Evolutionary conservation across 2,113 vertebrate genomes (phyloP), one percentile per base, ranked within the genome.

Genomic region (Diadophis punctatus): DNA sequence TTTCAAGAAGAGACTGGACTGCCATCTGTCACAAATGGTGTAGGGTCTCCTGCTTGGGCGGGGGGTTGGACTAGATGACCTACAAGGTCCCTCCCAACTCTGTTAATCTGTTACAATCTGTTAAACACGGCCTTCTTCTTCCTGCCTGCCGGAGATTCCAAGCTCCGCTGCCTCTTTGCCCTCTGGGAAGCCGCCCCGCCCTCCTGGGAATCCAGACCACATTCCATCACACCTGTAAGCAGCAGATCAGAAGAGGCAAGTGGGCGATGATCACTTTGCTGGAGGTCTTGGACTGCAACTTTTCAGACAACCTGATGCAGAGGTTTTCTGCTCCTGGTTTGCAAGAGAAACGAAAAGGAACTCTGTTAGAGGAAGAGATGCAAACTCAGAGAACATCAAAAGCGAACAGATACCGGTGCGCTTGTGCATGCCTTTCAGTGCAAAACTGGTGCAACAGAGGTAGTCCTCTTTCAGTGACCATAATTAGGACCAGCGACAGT

Each of bases 221-320:
- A 68, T 4, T 68, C 63, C 63, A n/a, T 30, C 97, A 91, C 63
- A 99, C 99, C 99, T 99, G 99, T 63, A 99, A 95, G 94, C 99
- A 99, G 97, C 99, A 99, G 96, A 99, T 99, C 2, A 99, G 98
- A 91, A 99, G 96, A 0, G 99, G 99, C 97, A 99, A 98, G 95
- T 99, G 99, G 4, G 99, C 99, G 23, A 99, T 99, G 96, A 99
- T 98, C 95, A 99, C 97, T 97, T 99, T 99, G 96, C 99, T 99
- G 25, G 99, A 99, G 0, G 98, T 99, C 98, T 99, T 99, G 0
- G 99, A 99, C 97, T 99, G 99, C 52, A 99, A 97, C 94, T 99
- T 99, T 96, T 99, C 99, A 0, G 99, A 99, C 1, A 99, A 97
- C 94, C 99, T 99, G 94, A 98, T 98, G 95, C 99, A 99, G 95